Base-by-base conservation (phyloP, 1,140 invertebrate genomes). In the Sitophilus oryzae region DNA sequence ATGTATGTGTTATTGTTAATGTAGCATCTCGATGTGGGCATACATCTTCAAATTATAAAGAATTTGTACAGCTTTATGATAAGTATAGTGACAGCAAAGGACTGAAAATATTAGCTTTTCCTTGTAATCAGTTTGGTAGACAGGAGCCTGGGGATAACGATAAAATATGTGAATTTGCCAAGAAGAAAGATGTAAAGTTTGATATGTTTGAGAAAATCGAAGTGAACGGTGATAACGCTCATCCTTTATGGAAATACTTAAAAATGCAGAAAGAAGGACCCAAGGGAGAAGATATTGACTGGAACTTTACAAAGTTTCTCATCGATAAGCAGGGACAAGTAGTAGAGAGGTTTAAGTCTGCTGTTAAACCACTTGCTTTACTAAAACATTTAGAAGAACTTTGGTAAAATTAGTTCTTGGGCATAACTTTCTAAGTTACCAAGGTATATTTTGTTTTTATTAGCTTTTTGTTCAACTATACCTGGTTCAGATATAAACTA, bases 301-400 rank as follows among this genome's bases (percentile, higher is more conserved):
- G 95, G 95, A 98, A 98, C 73, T 98, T 97, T 64, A 91, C 91
- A 1, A 98, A 98, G 70, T 98, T 98, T 71, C 78, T 98, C 34
- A 75, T 97, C 16, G 81, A 96, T 71, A 89, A 85, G 66, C 74
- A 94, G 35, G 95, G 95, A 3, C 71, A 86, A 38, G 87, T 89
- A 1, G 83, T 96, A 0, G 83, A 86, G 60, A 77, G 93, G 66
- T 88, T 88, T 71, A 82, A 78, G 8, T 88, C 92, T 0, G 82
- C 77, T 36, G 81, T 78, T 1, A 81, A 89, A 63, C 92, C 93
- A 1, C 70, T 78, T 42, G 77, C 77, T 46, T 74, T 87, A 63
- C 76, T 82, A 41, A 76, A 82, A 22, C 77, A 75, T 35, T 76
- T 87, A 44, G 82, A 86, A 60, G 85, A 84, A 65, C 80, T 84